Evolutionary conservation across 2,797 vertebrate genomes (phyloP).

Genomic region (Sebastes itinus): DNA sequence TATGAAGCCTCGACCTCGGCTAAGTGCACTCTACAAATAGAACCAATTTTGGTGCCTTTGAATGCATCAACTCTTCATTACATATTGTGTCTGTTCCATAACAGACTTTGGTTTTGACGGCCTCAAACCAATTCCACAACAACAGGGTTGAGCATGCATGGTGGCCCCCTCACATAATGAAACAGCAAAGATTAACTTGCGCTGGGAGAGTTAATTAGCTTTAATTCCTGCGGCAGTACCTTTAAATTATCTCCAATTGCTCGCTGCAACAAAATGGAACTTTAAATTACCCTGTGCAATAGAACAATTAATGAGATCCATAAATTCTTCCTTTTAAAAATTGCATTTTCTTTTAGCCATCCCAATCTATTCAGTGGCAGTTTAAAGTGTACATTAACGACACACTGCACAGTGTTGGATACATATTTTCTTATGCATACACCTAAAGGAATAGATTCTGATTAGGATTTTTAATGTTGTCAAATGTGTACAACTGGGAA

Average conservation of each 20-base stretch:
- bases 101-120: conserved; percentile 11
- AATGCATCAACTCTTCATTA: conserved; percentile 20
- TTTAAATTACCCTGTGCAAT: conserved; percentile 59
- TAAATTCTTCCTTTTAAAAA: conserved; percentile 43
- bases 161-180: conserved; percentile 49
- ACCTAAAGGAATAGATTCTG: neutral
- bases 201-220: conserved; percentile 72
- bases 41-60: conserved; percentile 11
- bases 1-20: neutral
- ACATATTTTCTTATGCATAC: neutral
- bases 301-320: conserved; percentile 60
- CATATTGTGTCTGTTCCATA: conserved; percentile 1
- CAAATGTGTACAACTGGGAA: neutral
- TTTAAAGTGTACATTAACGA: neutral
- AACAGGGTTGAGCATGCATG: conserved; percentile 20
- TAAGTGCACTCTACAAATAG: conserved; percentile 3
- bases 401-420: neutral
- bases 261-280: conserved; percentile 60
- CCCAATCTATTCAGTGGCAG: neutral
- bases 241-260: conserved; percentile 73
- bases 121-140: conserved; percentile 40
- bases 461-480: neutral
- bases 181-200: conserved; percentile 69
- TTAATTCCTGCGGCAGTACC: conserved; percentile 67
- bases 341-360: neutral